Evolutionary conservation across 2,797 vertebrate genomes (phyloP).

Genomic region (Spea hammondii): DNA sequence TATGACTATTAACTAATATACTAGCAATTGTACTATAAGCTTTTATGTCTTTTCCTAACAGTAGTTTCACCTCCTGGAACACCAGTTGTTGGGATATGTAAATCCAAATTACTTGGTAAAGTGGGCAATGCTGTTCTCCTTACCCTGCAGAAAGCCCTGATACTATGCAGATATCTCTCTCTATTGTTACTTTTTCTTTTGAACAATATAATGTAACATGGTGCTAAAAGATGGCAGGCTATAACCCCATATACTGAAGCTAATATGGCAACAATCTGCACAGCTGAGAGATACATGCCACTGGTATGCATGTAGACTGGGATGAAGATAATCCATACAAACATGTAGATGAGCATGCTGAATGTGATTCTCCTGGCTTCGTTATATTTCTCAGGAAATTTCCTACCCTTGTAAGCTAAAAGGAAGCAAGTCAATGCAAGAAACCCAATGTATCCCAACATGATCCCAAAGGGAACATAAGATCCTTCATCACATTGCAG

Average conservation of each 20-base stretch:
- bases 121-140: neutral
- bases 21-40: too few relatives aligned
- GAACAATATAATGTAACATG: conserved; percentile 57
- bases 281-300: conserved; percentile 46
- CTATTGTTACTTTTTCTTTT: conserved; percentile 36
- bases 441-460: conserved; percentile 64
- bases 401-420: conserved; percentile 58
- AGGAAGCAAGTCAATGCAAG: conserved; percentile 62
- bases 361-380: conserved; percentile 67
- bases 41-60: too few relatives aligned
- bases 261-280: conserved; percentile 66
- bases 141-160: neutral
- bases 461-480: conserved; percentile 58
- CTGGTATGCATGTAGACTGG: conserved; percentile 60
- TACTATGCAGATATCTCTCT: conserved; percentile 56
- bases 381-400: conserved; percentile 42
- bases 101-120: neutral
- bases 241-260: conserved; percentile 66
- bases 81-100: neutral
- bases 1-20: too few relatives aligned
- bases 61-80: too few relatives aligned
- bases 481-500: conserved; percentile 57
- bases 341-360: conserved; percentile 68
- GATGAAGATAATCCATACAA: conserved; percentile 68
- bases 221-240: conserved; percentile 64